Base-by-base conservation (phyloP, 23 tunicate genomes). In the Clavelina lepadiformis region DNA sequence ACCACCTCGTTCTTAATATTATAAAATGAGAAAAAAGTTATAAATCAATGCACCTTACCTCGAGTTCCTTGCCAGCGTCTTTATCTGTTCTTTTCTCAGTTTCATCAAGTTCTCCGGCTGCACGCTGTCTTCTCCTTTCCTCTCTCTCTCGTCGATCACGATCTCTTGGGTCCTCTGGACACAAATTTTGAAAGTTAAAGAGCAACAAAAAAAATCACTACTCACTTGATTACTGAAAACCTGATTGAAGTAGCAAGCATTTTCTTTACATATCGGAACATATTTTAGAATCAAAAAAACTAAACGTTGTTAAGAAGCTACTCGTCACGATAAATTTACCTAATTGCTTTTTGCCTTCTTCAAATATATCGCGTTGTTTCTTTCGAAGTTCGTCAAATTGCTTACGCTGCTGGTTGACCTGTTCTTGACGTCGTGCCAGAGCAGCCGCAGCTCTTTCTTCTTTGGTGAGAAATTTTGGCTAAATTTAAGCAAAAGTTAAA, bases 361-460 rank as follows among this genome's bases (percentile, higher is more conserved):
- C 79, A 45, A 94, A 86, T 1, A 94, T 94, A 45, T 94, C 95
- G 27, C 73, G 62, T 38, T 94, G 95, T 53, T 94, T 94, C 44
- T 81, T 75, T 32, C 95, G 49, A 22, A 79, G 35, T 6, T 80
- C 99, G 23, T 86, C 95, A 46, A 74, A 2, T 31, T 75, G 72
- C 55, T 80, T 81, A 31, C 67, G 63, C 36, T 86, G 69, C 47
- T 94, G 73, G 5, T 76, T 77, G 1, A 77, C 99, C 50, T 86
- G 85, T 58, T 86, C 70, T 57, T 76, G 84, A 8, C 99, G 73
- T 25, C 83, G 61, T 24, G 80, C 99, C 25, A 94, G 51, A 11
- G 99, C 99, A 31, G 88, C 88, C 28, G 78, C 82, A 5, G 82
- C 95, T 31, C 94, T 51, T 55, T 94, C 91, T 63, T 75, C 91